Percentiles rank a stretch among this genome's conserved stretches.
Conservation (phyloP, 2,113 vertebrate species). For the Gopherus flavomarginatus region DNA sequence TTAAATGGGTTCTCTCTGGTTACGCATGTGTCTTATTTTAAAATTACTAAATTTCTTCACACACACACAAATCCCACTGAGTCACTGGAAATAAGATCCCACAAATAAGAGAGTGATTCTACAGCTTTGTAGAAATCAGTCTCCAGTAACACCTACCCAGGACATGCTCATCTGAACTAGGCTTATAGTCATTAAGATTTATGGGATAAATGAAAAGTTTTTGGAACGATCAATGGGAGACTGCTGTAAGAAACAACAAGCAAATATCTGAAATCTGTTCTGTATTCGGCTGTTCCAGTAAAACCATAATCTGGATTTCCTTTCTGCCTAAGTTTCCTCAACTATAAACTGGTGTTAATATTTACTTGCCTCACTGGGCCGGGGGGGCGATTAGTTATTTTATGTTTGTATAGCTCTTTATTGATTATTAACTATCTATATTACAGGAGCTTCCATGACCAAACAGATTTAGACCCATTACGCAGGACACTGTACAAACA, state of each 20-base stretch:
- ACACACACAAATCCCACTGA: background rate
- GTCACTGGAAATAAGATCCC: background rate
- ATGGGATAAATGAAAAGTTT: background rate
- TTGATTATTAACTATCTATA: background rate
- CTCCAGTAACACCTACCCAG: background rate
- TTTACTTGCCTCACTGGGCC: background rate
- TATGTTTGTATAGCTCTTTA: background rate
- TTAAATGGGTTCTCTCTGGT: slow-evolving; percentile 2
- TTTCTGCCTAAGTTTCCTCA: background rate
- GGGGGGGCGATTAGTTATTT: background rate
- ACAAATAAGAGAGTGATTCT: background rate
- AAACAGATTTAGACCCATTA: background rate
- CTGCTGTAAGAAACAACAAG: background rate
- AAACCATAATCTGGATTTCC: background rate
- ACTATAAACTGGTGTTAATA: background rate
- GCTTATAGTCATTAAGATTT: background rate
- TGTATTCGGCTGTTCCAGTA: background rate
- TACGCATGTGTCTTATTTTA: slow-evolving; percentile 5
- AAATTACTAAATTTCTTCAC: background rate
- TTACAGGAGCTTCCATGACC: background rate
- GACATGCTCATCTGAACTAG: background rate
- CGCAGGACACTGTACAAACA: background rate
- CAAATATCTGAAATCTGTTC: background rate
- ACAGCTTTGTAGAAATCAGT: background rate
- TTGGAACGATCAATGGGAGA: background rate